Base-by-base conservation (phyloP, 1,140 invertebrate species). In the Tyrophagus putrescentiae region DNA sequence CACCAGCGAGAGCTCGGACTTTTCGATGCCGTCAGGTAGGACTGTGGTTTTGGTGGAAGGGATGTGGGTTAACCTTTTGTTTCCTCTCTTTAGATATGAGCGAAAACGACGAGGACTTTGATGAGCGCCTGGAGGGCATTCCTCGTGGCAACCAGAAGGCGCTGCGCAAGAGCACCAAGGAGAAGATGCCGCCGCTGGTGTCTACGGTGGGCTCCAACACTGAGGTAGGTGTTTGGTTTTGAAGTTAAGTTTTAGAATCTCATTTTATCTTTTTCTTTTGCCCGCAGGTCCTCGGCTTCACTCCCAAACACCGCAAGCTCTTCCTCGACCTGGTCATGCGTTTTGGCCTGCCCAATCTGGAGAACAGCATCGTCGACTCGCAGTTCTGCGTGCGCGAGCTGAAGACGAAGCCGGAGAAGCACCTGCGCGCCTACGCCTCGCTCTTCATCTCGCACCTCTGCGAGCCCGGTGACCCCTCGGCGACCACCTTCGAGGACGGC, bases 71-170 rank as follows among this genome's bases (percentile, higher is more conserved):
- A 16, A 41, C 6, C 2, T 33, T 57, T 48, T 11, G 16, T 52
- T 27, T 41, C n/a, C n/a, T 39, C 27, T 48, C 9, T 57, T 13
- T 42, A 59, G 57, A 59, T 45, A 13, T 42, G 13, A 59, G 57
- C 33, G 36, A 42, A n/a, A 59, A 59, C 36, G 57, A 59, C 27
- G 57, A 59, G 33, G 57, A 59, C 16, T 59, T 59, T 45, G 57
- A 59, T 25, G 25, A 42, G 33, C 18, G 41, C 44, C 2, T 25
- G 7, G 57, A 59, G 23, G 57, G 39, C 16, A 25, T 41, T 1
- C 6, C 7, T 13, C 6, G 44, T 27, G 18, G 6, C 44, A 54
- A 54, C 39, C 25, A 29, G 23, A 59, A 45, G 25, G 28, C 25
- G 23, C 6, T 18, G 4, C 16, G 39, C n/a, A 59, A 59, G 23